phyloP scores from a whole-genome alignment of 2,113 vertebrate genomes.

The Hyaena hyaena region DNA sequence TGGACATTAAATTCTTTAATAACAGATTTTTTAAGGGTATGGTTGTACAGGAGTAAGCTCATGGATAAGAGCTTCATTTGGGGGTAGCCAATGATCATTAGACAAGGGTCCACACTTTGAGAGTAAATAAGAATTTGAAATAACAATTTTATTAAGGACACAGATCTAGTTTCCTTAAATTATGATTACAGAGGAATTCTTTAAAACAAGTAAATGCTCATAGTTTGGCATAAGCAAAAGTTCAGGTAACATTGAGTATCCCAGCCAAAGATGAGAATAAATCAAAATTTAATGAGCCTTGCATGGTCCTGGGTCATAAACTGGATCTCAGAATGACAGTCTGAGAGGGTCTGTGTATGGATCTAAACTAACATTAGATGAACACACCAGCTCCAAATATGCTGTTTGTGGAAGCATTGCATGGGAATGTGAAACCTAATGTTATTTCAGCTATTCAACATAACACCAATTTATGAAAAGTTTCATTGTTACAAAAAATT shows the following conservation, averaged over 20 bases:
- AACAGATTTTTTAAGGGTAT: not conserved
- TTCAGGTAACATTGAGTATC: not conserved
- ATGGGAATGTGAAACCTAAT: not conserved
- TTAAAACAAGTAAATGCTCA: not conserved
- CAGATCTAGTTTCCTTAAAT: constrained; percentile 26
- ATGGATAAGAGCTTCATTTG: not conserved
- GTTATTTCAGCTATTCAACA: not conserved
- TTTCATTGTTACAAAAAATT: not conserved
- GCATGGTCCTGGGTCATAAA: not conserved
- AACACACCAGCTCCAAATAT: not conserved
- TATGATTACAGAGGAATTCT: not conserved
- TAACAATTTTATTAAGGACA: not conserved
- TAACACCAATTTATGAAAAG: not conserved
- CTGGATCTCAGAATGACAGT: not conserved
- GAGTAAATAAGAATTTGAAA: constrained; percentile 32
- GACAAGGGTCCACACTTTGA: not conserved
- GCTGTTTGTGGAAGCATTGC: not conserved
- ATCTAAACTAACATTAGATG: not conserved
- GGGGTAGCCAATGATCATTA: not conserved
- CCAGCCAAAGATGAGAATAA: constrained; percentile 4
- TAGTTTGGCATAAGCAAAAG: not conserved
- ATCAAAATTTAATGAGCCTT: not conserved
- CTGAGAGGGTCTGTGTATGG: not conserved
- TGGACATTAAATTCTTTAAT: constrained; percentile 51
- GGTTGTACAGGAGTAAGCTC: not conserved